A percentile compares a stretch with the other conserved stretches of the same genome.
These are phyloP conservation scores for Pampusana beccarii DNA, from an alignment of 2,113 vertebrate genomes.

Conservation along the genomic window DNA sequence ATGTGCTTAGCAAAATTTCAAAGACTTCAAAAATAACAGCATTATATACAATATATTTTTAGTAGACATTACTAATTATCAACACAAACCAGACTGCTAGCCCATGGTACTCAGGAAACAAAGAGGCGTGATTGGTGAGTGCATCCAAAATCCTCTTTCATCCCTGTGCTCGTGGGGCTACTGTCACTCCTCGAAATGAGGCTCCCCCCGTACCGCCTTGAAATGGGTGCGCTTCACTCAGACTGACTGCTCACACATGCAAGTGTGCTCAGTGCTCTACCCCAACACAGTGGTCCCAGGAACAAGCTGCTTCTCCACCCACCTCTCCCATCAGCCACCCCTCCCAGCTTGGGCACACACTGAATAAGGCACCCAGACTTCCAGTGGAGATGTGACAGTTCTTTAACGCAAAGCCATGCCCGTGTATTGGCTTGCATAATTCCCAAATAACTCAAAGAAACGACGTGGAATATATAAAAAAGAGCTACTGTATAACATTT, in stretches of 20 bases:
- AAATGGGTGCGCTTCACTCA: rapidly evolving
- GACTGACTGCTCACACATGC: rapidly evolving
- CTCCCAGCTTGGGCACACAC: neutral
- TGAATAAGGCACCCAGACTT: neutral
- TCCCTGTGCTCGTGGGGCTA: rapidly evolving
- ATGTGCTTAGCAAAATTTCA: neutral
- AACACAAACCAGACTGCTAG: neutral
- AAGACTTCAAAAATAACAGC: neutral
- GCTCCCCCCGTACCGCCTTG: neutral
- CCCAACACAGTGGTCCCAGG: rapidly evolving
- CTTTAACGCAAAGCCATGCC: neutral
- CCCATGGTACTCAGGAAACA: neutral
- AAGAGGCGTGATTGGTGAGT: neutral
- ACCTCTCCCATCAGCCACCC: neutral
- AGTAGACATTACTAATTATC: neutral
- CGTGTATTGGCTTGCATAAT: neutral
- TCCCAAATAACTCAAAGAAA: neutral
- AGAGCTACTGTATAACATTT: neutral
- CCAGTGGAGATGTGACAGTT: rapidly evolving
- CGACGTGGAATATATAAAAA: neutral
- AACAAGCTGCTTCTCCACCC: neutral
- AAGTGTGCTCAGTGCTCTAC: rapidly evolving
- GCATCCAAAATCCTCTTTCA: neutral
- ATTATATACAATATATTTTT: neutral
- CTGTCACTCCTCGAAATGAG: neutral